Percentiles rank a stretch among this genome's conserved stretches.
Conservation (phyloP, 2,797 vertebrate genomes). For the Simalia tracyae region DNA sequence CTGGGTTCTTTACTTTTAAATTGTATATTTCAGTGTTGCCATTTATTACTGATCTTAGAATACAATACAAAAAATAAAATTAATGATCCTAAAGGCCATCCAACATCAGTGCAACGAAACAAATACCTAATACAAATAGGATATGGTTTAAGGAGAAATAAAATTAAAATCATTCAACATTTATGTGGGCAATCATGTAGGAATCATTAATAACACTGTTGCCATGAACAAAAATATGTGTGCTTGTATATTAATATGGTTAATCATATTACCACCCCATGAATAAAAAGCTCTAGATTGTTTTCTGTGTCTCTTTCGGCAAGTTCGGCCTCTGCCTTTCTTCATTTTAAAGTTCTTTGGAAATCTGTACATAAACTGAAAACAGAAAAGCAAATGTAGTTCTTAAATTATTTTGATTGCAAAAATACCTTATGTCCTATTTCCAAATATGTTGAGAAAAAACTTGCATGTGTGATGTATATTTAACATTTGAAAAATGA, state of each 20-base stretch:
- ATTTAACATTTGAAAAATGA: not conserved
- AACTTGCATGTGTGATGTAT: too few species aligned
- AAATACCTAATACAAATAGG: not conserved
- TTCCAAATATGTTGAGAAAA: not conserved
- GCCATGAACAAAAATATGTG: not conserved
- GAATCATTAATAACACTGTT: not conserved
- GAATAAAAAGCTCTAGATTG: not conserved
- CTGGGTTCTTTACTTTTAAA: not conserved
- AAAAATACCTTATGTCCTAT: not conserved
- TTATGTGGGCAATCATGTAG: not conserved
- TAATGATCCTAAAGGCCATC: not conserved
- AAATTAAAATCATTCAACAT: not conserved
- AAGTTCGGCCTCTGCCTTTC: constrained; percentile 69
- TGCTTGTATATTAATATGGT: not conserved
- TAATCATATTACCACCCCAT: constrained; percentile 63
- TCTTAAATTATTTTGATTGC: not conserved
- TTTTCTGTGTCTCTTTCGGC: constrained; percentile 66
- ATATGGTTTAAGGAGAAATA: not conserved
- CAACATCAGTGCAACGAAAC: not conserved
- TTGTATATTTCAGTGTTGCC: not conserved
- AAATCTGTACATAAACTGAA: not conserved
- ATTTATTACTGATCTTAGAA: not conserved
- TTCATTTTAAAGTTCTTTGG: constrained; percentile 56
- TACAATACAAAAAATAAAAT: not conserved
- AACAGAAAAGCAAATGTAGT: not conserved